phyloP scores from a whole-genome alignment of 2,797 vertebrate genomes.

The Cynopterus sphinx region DNA sequence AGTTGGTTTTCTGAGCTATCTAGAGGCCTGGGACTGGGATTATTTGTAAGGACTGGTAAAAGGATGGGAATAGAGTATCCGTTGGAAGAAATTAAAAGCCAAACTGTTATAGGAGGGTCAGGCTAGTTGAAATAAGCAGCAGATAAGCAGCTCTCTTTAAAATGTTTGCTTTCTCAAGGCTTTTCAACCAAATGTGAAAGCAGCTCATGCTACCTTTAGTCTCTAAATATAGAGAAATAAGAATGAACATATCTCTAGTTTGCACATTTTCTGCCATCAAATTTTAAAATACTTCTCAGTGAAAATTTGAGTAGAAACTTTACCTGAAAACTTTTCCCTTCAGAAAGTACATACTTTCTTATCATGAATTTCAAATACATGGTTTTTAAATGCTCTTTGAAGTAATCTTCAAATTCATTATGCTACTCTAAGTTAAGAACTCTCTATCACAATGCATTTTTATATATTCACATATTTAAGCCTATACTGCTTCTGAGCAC shows the following conservation, averaged over 20 bases:
- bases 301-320: slow-evolving; percentile 79
- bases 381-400: slow-evolving; percentile 33
- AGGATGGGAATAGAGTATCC: slow-evolving; percentile 6
- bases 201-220: slow-evolving; percentile 43
- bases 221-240: not conserved
- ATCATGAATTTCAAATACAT: slow-evolving; percentile 62
- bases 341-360: slow-evolving; percentile 81
- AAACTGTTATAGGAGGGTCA: slow-evolving; percentile 13
- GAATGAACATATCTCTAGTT: slow-evolving; percentile 74
- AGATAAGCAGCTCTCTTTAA: slow-evolving; percentile 59
- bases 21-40: not conserved
- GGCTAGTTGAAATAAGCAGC: slow-evolving; percentile 35
- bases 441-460: not conserved
- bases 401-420: slow-evolving; percentile 5
- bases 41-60: slow-evolving; percentile 25
- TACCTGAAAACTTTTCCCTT: slow-evolving; percentile 78
- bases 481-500: not conserved
- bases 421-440: slow-evolving; percentile 23
- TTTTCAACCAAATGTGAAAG: slow-evolving; percentile 63
- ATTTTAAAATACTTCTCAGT: slow-evolving; percentile 77
- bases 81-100: slow-evolving; percentile 57
- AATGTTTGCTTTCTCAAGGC: slow-evolving; percentile 57
- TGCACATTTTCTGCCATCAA: slow-evolving; percentile 73
- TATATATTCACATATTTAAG: not conserved
- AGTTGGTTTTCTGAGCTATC: not conserved